These are phyloP conservation scores for Xestia sexstrigata DNA, from an alignment of 2,888 invertebrate species.

Conservation along the genomic window DNA sequence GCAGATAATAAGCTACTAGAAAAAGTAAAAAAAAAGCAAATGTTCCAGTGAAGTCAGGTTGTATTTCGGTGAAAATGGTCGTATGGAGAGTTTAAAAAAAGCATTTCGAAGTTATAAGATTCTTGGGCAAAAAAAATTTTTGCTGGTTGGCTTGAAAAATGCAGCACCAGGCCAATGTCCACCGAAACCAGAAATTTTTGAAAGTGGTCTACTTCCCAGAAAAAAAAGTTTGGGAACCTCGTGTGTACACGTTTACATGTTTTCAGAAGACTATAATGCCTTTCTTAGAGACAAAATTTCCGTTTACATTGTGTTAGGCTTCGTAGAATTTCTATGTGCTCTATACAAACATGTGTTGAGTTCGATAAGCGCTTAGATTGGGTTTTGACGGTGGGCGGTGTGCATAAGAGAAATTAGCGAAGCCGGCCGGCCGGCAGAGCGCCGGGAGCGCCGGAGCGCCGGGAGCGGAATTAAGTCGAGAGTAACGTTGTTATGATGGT, in stretches of 20 bases:
- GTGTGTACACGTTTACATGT: constrained; percentile 64
- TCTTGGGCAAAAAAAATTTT: no score
- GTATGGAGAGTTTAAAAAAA: no score
- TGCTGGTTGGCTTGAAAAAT: no score
- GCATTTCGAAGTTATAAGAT: no score
- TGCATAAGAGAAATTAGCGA: constrained; percentile 79
- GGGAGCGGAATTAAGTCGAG: constrained; percentile 87
- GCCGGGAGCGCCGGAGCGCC: constrained; percentile 85
- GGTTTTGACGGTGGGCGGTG: constrained; percentile 69
- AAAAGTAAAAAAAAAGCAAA: no score
- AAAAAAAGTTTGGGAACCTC: no score
- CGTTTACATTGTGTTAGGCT: constrained; percentile 19
- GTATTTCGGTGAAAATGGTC: no score
- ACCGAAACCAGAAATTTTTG: no score
- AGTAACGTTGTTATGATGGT: constrained; percentile 88
- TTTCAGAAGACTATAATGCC: constrained; percentile 69
- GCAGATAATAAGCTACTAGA: no score
- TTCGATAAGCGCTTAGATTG: constrained; percentile 65
- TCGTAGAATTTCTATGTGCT: constrained; percentile 25
- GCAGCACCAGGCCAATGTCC: no score
- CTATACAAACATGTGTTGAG: constrained; percentile 23
- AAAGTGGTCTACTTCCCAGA: no score
- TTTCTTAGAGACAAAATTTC: constrained; percentile 60
- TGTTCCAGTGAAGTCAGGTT: no score
- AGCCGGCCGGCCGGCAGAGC: constrained; percentile 77